Evolutionary conservation across 2,888 invertebrate species (phyloP), one percentile per base, ranked within the genome.

Genomic region (Oscheius sp.): DNA sequence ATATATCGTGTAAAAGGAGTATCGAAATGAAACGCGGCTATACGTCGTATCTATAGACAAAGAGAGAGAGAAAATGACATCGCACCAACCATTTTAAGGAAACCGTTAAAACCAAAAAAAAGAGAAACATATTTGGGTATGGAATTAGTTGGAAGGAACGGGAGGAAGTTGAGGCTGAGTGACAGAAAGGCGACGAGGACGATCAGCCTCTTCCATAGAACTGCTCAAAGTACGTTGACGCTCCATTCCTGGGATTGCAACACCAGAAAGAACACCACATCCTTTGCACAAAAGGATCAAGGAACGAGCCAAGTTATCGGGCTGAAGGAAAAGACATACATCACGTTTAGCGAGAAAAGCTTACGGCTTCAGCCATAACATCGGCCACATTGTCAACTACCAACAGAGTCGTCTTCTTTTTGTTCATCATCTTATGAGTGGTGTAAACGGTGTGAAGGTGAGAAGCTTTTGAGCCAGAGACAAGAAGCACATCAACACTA

Each of bases 231-330:
- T 85, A 66, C 85, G 70, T 68, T 84, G 84, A 9, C 83, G 71
- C 65, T 84, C 84, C 84, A 84, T 84, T 49, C 84, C 85, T 14
- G 85, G 85, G 62, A 85, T 83, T 8, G 82, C 71, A 33, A 85
- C 85, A 36, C 83, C 83, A 30, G 78, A 76, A 47, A 85, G 80
- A 22, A 85, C 83, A 32, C 94, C 93, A 86, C 93, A 91, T 0
- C 94, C 94, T 87, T 94, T 94, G 88, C 93, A 92, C 89, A 94
- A 93, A 67, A 94, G 90, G 74, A 94, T 90, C 84, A 94, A 90
- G 62, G 93, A 92, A 84, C 93, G 92, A 30, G 93, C 91, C 69
- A 94, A 91, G 87, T 93, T 93, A 30, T 92, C 92, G 9, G 94
- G 93, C 93, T 94, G 89, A 49, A 88, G 87, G 17, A 8, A 2